Evolutionary conservation across 2,797 vertebrate genomes (phyloP).

Genomic region (Rachycentron canadum): DNA sequence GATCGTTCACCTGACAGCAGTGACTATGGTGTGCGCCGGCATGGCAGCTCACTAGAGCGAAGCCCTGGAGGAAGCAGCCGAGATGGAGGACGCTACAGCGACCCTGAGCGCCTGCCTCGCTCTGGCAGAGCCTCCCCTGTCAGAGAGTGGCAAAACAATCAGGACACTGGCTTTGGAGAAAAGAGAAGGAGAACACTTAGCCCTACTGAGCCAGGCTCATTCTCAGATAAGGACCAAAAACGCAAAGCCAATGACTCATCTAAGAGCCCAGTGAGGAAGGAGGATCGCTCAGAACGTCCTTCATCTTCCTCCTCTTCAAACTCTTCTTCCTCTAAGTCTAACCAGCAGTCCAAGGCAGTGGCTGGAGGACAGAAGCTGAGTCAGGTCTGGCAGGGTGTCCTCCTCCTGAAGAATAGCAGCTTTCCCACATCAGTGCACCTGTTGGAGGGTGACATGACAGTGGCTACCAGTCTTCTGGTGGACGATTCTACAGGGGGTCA

Average conservation of each 20-base stretch:
- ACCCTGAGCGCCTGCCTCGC: slow-evolving; percentile 89
- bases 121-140: slow-evolving; percentile 88
- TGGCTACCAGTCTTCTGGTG: slow-evolving; percentile 90
- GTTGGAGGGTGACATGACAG: slow-evolving; percentile 91
- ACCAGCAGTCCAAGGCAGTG: slow-evolving; percentile 74
- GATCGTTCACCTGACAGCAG: slow-evolving; percentile 91
- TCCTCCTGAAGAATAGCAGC: slow-evolving; percentile 97
- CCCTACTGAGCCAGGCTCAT: slow-evolving; percentile 45
- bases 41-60: slow-evolving; percentile 85
- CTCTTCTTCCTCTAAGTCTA: slow-evolving; percentile 73
- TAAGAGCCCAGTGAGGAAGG: slow-evolving; percentile 87
- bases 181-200: slow-evolving; percentile 74
- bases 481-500: slow-evolving; percentile 88
- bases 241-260: slow-evolving; percentile 81
- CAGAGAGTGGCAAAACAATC: slow-evolving; percentile 86
- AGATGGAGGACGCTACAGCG: slow-evolving; percentile 88
- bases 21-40: slow-evolving; percentile 88
- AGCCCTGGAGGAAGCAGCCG: slow-evolving; percentile 90
- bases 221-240: slow-evolving; percentile 73
- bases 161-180: slow-evolving; percentile 86
- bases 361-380: slow-evolving; percentile 85
- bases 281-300: slow-evolving; percentile 69
- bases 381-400: slow-evolving; percentile 95
- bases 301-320: slow-evolving; percentile 15
- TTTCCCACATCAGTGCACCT: slow-evolving; percentile 98